Conservation (phyloP, 2,113 vertebrate species). For the Phylloscopus trochilus region DNA sequence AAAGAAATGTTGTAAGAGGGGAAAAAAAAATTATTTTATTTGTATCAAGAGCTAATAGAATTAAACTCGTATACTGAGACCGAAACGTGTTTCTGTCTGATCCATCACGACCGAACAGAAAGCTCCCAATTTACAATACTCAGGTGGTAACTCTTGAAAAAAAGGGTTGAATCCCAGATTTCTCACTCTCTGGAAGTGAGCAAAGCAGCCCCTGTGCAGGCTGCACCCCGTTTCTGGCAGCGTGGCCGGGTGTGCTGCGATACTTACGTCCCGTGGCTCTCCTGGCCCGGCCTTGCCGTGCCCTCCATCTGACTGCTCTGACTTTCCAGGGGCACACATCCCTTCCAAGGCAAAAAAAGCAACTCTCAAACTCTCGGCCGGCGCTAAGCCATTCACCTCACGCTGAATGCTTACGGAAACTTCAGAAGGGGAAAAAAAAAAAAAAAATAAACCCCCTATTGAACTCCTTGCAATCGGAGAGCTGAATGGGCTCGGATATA, state of each 20-base stretch:
- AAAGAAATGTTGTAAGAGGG: not conserved
- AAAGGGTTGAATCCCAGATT: not conserved
- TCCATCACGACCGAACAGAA: not conserved
- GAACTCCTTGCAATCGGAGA: conserved; percentile 31
- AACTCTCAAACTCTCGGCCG: not conserved
- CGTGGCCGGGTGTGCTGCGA: not conserved
- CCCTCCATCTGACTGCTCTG: not conserved
- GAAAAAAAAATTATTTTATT: not conserved
- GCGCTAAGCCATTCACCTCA: not conserved
- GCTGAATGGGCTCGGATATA: conserved; percentile 20
- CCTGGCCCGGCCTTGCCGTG: not conserved
- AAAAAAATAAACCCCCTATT: not conserved
- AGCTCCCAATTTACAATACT: not conserved
- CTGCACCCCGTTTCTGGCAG: not conserved
- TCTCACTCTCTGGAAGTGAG: not conserved
- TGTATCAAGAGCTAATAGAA: not conserved
- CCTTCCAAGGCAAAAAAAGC: conserved; percentile 32
- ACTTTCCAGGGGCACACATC: not conserved
- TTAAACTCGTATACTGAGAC: not conserved
- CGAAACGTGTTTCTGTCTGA: not conserved
- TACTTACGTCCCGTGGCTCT: not conserved
- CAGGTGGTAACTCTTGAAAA: not conserved
- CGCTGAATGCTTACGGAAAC: not conserved
- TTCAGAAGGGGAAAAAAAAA: not conserved
- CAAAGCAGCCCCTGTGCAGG: accelerated